phyloP scores from a whole-genome alignment of 2,888 invertebrate species.

The Leptinotarsa haldemani region DNA sequence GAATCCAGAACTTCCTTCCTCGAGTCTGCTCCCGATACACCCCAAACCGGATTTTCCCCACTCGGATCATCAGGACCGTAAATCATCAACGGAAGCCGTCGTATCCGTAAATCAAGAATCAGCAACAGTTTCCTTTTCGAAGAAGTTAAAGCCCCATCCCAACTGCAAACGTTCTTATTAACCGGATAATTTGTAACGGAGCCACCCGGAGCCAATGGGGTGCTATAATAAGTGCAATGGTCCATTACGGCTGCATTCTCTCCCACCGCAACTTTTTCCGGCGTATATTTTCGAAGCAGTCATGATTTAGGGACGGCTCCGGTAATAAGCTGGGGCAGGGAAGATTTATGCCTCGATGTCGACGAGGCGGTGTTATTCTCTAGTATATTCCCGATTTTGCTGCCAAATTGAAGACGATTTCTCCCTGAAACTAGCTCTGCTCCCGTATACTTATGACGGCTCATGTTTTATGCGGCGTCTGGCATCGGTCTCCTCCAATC shows the following conservation, averaged over 20 bases:
- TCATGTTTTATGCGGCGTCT: conserved; percentile 63
- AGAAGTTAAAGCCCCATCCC: conserved; percentile 14
- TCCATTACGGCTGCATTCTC: conserved; percentile 60
- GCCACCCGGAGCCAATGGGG: conserved; percentile 56
- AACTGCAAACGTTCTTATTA: conserved; percentile 41
- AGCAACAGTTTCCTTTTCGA: conserved; percentile 29
- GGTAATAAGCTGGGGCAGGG: conserved; percentile 48
- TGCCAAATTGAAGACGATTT: conserved; percentile 67
- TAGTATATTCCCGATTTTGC: conserved; percentile 63
- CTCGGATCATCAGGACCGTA: background rate
- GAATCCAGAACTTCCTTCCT: background rate
- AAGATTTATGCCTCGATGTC: conserved; percentile 52
- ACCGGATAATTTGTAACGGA: conserved; percentile 53
- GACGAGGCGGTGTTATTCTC: conserved; percentile 57
- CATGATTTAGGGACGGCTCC: conserved; percentile 56
- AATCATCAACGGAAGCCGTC: conserved; percentile 1
- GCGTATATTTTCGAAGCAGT: conserved; percentile 55
- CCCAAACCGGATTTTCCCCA: conserved; percentile 6
- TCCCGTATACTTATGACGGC: conserved; percentile 64
- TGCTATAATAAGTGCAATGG: conserved; percentile 64
- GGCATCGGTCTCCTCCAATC: conserved; percentile 60
- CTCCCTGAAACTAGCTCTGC: conserved; percentile 63
- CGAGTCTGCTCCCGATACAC: conserved; percentile 1
- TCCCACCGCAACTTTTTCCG: conserved; percentile 58
- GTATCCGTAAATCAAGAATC: conserved; percentile 18